Evolutionary conservation across 2,888 invertebrate species (phyloP).

Genomic region (Sminthurides aquaticus): DNA sequence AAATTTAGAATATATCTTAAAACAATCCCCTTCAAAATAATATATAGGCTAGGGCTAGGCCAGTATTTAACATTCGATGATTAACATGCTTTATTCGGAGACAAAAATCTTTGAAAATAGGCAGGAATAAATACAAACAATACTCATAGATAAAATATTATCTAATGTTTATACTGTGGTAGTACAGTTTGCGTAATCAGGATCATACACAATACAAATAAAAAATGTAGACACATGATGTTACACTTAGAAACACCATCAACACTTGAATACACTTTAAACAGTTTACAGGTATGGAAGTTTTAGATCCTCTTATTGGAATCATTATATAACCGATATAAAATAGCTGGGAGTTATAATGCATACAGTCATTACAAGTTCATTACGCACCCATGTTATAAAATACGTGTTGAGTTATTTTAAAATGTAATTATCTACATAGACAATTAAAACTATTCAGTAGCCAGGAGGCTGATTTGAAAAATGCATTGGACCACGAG

Average conservation of each 20-base stretch:
- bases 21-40: no score
- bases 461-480: constrained; percentile 39
- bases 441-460: constrained; percentile 21
- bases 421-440: no score
- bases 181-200: background rate
- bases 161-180: background rate
- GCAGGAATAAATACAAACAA: background rate
- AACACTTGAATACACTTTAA: background rate
- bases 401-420: background rate
- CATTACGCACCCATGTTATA: background rate
- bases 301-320: background rate
- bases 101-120: background rate
- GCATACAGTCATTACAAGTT: background rate
- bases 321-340: background rate
- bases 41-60: no score
- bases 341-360: background rate
- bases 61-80: no score
- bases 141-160: background rate
- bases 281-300: background rate
- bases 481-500: constrained; percentile 36
- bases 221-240: background rate
- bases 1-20: no score
- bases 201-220: background rate
- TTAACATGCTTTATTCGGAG: background rate
- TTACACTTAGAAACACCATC: background rate